Base-by-base conservation (phyloP, 2,888 invertebrate species). In the Pomacea canaliculata region DNA sequence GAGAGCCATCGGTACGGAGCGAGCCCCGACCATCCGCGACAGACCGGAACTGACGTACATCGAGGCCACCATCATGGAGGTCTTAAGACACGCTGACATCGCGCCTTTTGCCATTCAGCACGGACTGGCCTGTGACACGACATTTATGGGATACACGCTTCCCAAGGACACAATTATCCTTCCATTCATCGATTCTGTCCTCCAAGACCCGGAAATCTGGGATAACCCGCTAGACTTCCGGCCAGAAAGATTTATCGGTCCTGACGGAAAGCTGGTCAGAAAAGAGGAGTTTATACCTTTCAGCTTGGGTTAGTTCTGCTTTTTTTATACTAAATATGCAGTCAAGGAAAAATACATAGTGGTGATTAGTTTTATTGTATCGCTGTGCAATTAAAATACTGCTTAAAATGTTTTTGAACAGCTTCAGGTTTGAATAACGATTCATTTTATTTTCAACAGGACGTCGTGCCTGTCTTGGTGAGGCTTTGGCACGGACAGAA, bases 1-100 rank as follows among this genome's bases (percentile, higher is more conserved):
- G 4, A 79, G 81, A 5, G 86, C 91, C 66, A 89, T 92, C 66
- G 90, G 90, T n/a, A 51, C 66, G 8, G 70, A 77, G 1, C 76
- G 83, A 13, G 60, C 73, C 0, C 85, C 85, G 0, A 77, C 73
- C 19, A 71, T 83, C 23, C n/a, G 75, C 2, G 84, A 86, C 73
- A 83, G 78, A 65, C 65, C 76, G 7, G 73, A 77, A 4, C 70
- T 85, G 63, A 70, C 80, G 0, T 85, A 86, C 71, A 70, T 85
- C 16, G 85, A 87, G 48, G 89, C 89, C 16, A 84, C 85, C 18
- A 78, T 87, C 66, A 77, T 83, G 71, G 89, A 89, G 79, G 79
- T 86, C 9, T 81, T 83, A 62, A 70, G 88, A 12, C 68, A 78
- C n/a, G 83, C 83, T 16, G 81, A 82, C 72, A 81, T 86, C 70